phyloP scores from a whole-genome alignment of 2,888 invertebrate species.

The Slavum lentiscoides region DNA sequence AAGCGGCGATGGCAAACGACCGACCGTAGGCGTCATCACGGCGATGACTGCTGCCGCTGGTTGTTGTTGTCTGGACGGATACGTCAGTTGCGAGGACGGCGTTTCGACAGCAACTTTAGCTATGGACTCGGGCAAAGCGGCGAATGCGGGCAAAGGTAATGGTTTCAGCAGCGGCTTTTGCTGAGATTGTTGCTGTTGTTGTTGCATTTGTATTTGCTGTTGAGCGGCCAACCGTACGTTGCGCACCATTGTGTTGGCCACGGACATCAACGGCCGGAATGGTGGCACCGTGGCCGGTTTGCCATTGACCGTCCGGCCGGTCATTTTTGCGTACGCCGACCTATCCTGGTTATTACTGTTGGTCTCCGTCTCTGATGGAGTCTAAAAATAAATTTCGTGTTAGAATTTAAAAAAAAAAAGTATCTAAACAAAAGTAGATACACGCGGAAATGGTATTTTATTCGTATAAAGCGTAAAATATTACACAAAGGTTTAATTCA shows the following conservation, averaged over 20 bases:
- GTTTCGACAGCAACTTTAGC: conserved; percentile 64
- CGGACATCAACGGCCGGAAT: conserved; percentile 77
- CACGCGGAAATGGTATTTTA: too few relatives aligned
- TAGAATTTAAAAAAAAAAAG: background rate
- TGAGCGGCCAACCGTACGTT: conserved; percentile 50
- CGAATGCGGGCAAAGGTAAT: conserved; percentile 63
- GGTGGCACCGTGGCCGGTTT: conserved; percentile 69
- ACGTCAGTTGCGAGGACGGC: conserved; percentile 55
- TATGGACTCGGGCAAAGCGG: conserved; percentile 65
- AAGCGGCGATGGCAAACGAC: conserved; percentile 29
- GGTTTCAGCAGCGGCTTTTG: conserved; percentile 58
- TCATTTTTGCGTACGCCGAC: conserved; percentile 44
- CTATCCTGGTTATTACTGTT: conserved; percentile 9
- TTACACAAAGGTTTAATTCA: too few relatives aligned
- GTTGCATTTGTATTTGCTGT: conserved; percentile 31
- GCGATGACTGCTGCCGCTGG: conserved; percentile 55
- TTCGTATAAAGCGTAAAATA: too few relatives aligned
- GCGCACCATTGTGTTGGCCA: conserved; percentile 64
- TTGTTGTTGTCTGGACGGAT: conserved; percentile 56
- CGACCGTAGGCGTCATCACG: background rate
- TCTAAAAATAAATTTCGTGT: background rate
- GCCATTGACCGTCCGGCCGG: conserved; percentile 59
- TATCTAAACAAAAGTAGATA: too few relatives aligned
- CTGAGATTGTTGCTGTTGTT: background rate
- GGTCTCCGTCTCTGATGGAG: background rate